These are phyloP conservation scores for Andrena marginata DNA, from an alignment of 2,888 invertebrate genomes.

Conservation along the genomic window DNA sequence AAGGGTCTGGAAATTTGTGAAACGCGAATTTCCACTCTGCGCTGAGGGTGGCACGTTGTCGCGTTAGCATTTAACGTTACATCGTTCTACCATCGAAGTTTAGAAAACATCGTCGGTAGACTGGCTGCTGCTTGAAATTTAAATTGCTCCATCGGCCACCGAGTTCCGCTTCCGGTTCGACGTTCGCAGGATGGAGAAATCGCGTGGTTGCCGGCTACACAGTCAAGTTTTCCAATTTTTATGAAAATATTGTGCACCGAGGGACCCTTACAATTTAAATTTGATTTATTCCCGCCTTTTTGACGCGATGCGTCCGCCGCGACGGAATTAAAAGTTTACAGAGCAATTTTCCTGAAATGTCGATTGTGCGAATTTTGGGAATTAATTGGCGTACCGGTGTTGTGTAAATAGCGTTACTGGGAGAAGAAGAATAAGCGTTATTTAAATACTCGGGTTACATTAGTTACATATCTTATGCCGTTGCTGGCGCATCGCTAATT, in stretches of 20 bases:
- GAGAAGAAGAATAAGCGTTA: neutral
- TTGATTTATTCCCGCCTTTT: constrained; percentile 12
- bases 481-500: too few species aligned
- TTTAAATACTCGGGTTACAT: constrained; percentile 29
- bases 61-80: too few species aligned
- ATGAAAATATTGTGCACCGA: too few species aligned
- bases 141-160: neutral
- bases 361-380: constrained; percentile 16
- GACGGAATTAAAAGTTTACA: constrained; percentile 33
- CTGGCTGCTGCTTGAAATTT: constrained; percentile 1
- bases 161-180: neutral
- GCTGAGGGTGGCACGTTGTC: neutral
- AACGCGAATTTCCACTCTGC: neutral
- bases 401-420: constrained; percentile 27
- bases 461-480: neutral
- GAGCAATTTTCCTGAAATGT: constrained; percentile 33
- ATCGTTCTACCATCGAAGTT: too few species aligned
- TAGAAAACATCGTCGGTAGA: too few species aligned
- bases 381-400: constrained; percentile 34
- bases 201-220: too few species aligned
- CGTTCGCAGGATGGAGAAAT: neutral
- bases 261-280: constrained; percentile 16
- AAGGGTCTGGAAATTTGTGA: constrained; percentile 4
- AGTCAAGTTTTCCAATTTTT: too few species aligned
- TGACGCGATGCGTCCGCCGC: neutral